A percentile compares a stretch with the other conserved stretches of the same genome.
These are phyloP conservation scores for Kradibia gibbosae DNA, from an alignment of 1,140 invertebrate species.

Conservation along the genomic window DNA sequence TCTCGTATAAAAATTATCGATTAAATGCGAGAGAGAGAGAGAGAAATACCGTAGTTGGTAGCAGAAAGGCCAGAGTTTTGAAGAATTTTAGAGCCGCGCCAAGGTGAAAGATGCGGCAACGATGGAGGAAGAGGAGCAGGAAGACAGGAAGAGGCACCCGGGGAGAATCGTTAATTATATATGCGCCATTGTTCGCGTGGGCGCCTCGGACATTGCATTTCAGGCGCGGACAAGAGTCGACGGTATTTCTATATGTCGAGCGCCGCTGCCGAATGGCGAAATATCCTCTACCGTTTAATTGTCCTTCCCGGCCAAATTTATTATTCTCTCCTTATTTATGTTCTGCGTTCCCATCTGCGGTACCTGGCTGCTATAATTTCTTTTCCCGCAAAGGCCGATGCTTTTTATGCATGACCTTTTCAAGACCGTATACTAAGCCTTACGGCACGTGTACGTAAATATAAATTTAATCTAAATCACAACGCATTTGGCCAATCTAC, in stretches of 20 bases:
- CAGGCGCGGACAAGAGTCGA: conserved; percentile 20
- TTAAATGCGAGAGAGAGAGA: not conserved
- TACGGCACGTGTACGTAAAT: no score
- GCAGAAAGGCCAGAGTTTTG: not conserved
- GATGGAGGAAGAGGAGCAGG: not conserved
- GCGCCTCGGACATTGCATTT: conserved; percentile 12
- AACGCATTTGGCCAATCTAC: no score
- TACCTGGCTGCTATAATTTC: no score
- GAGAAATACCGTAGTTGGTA: not conserved
- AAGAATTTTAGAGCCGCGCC: conserved; percentile 7
- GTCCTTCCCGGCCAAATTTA: not conserved
- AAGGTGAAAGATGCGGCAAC: not conserved
- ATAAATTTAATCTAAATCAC: no score
- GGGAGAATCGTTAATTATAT: conserved; percentile 31
- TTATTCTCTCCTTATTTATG: not conserved
- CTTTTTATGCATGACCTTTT: no score
- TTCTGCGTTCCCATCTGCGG: not conserved
- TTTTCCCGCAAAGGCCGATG: no score
- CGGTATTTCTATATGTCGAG: not conserved
- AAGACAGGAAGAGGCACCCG: conserved; percentile 8
- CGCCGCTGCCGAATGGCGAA: not conserved
- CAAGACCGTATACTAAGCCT: no score
- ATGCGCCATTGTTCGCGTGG: conserved; percentile 37
- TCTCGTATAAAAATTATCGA: not conserved
- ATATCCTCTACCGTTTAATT: conserved; percentile 8